Base-by-base conservation (phyloP, 2,888 invertebrate genomes). In the Pycnomerus fuliginosus region DNA sequence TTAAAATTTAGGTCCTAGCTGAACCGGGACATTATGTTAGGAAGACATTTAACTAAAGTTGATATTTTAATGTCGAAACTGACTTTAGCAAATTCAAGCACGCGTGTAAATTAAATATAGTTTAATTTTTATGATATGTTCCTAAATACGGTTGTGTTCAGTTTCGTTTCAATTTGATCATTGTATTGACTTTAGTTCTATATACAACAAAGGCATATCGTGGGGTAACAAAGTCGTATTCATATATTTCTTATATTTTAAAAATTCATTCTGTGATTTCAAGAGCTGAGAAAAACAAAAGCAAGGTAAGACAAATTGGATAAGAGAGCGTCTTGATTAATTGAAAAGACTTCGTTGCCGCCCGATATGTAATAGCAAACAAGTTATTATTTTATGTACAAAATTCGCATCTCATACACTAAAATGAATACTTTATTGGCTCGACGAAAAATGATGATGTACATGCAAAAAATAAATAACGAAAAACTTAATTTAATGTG, bases 11-110 rank as follows among this genome's bases (percentile, higher is more conserved):
- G 52, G 56, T 56, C 55, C 52, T 50, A 44, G 48, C 58, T 55
- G 57, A 57, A 59, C 63, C 58, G 62, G 58, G 63, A 61, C 61
- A 53, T 62, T 61, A 62, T 53, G 58, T 56, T 57, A 63, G 69
- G 69, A 69, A 69, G 69, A 69, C 69, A 60, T 65, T 64, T 50
- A 69, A 68, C 67, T 66, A 67, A 67, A 66, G 52, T 25, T 56
- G 52, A 54, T 48, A 49, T 44, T 22, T 30, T 32, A 30, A 14
- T 38, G 39, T 33, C 20, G 23, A 35, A 22, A 31, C 41, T 32
- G 31, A 12, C 20, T 20, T 20, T 20, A 4, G 4, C 8, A 4
- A 4, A 23, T 31, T 37, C 36, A 46, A 34, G 39, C 41, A 32
- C 16, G 32, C 20, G 32, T 17, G n/a, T 17, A 32, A 10, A 8